Conservation (phyloP, 2,797 vertebrate genomes). For the Meriones psammophilus region DNA sequence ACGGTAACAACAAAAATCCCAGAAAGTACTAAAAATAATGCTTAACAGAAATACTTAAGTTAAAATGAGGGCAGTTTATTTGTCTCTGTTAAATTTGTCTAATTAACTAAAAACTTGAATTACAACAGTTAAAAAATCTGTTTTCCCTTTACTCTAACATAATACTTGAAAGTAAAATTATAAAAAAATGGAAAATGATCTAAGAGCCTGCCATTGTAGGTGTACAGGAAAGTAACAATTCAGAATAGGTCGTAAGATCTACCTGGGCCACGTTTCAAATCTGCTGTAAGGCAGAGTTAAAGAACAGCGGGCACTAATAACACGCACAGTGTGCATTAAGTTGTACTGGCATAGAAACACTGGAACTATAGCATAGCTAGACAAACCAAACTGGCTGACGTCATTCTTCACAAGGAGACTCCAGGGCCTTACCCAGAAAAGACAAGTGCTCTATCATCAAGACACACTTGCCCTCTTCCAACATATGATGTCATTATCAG, state of each 20-base stretch:
- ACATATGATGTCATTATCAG: constrained; percentile 1
- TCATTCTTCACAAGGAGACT: background rate
- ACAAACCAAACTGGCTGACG: constrained; percentile 4
- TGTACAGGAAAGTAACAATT: background rate
- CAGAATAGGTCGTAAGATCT: background rate
- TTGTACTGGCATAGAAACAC: background rate
- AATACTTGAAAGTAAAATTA: constrained; percentile 52
- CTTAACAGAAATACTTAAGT: constrained; percentile 3
- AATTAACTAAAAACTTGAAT: constrained; percentile 15
- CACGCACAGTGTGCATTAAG: background rate
- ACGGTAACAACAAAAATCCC: background rate
- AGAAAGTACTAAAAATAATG: background rate
- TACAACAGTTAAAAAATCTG: background rate
- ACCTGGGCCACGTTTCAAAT: constrained; percentile 18
- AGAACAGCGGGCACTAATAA: background rate
- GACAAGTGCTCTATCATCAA: background rate
- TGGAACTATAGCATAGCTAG: background rate
- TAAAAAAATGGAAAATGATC: constrained; percentile 8
- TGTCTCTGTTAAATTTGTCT: background rate
- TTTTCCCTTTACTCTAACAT: constrained; percentile 26
- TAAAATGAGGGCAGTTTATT: background rate
- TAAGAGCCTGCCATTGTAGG: background rate
- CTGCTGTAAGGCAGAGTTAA: background rate
- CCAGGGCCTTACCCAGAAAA: background rate
- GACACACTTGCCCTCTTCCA: background rate